These are phyloP conservation scores for Balanococcus diminutus DNA, from an alignment of 2,888 invertebrate species.

Conservation along the genomic window DNA sequence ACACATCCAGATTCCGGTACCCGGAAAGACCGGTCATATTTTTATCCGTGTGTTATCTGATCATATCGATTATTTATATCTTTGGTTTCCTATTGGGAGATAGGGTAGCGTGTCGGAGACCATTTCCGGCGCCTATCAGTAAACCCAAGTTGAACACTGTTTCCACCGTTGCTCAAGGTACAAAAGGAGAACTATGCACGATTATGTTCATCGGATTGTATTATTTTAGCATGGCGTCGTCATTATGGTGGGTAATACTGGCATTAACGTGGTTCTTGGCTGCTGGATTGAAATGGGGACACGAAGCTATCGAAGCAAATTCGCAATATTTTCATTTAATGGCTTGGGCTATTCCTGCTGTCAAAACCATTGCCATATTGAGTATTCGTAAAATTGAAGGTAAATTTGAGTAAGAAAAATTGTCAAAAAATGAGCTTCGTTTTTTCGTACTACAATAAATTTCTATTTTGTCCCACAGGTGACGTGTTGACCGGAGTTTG, in stretches of 20 bases:
- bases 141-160: constrained; percentile 76
- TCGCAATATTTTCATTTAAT: constrained; percentile 96
- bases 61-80: constrained; percentile 91
- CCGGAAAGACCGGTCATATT: constrained; percentile 98
- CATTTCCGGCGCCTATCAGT: constrained; percentile 72
- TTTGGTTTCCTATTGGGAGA: constrained; percentile 84
- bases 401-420: constrained; percentile 62
- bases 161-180: constrained; percentile 86
- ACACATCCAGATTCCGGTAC: constrained; percentile 93
- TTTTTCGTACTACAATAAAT: too few relatives aligned
- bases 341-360: constrained; percentile 97
- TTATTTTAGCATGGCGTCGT: constrained; percentile 95
- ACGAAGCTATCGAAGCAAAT: constrained; percentile 96
- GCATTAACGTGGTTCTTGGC: constrained; percentile 96
- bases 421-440: too few relatives aligned
- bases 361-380: constrained; percentile 92
- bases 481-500: constrained; percentile 92
- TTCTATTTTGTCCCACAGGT: too few relatives aligned
- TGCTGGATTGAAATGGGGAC: constrained; percentile 96
- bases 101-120: constrained; percentile 81
- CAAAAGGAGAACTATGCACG: constrained; percentile 83
- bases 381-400: constrained; percentile 97
- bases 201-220: constrained; percentile 95
- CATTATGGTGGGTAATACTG: constrained; percentile 97
- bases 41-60: constrained; percentile 92